Conservation (phyloP, 2,113 vertebrate genomes). For the Ellobius talpinus region DNA sequence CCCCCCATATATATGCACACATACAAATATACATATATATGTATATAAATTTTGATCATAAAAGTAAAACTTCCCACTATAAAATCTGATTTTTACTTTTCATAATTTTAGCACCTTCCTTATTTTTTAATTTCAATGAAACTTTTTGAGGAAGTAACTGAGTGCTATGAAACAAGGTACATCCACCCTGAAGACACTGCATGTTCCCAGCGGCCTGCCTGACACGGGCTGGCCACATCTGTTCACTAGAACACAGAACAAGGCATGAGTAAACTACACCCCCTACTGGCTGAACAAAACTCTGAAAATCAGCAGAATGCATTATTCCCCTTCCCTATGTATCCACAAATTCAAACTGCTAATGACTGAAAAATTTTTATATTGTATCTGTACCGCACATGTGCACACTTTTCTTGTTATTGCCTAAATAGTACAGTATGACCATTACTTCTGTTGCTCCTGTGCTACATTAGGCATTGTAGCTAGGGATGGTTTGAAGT, state of each 20-base stretch:
- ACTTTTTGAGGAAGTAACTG: conserved; percentile 45
- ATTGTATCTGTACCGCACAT: background rate
- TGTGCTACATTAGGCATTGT: background rate
- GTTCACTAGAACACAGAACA: background rate
- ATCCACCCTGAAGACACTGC: conserved; percentile 39
- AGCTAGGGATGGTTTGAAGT: background rate
- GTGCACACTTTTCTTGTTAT: background rate
- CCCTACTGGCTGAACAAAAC: conserved; percentile 82
- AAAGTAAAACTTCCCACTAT: conserved; percentile 42
- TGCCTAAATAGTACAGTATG: background rate
- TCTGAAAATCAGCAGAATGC: conserved; percentile 54
- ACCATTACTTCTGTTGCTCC: background rate
- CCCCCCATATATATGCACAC: background rate
- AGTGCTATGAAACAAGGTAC: conserved; percentile 46
- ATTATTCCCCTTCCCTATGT: background rate
- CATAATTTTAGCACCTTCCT: background rate
- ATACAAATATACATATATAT: background rate
- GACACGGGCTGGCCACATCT: background rate
- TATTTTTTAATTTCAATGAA: conserved; percentile 59
- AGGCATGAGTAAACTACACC: conserved; percentile 75
- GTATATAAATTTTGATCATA: conserved; percentile 33
- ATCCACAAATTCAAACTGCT: background rate
- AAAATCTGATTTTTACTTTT: conserved; percentile 45
- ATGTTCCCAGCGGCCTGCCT: background rate
- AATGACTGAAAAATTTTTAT: background rate